Percentiles rank a stretch among this genome's conserved stretches.
These are phyloP conservation scores for Phoeniculus purpureus DNA, from an alignment of 2,797 vertebrate species.

Conservation along the genomic window DNA sequence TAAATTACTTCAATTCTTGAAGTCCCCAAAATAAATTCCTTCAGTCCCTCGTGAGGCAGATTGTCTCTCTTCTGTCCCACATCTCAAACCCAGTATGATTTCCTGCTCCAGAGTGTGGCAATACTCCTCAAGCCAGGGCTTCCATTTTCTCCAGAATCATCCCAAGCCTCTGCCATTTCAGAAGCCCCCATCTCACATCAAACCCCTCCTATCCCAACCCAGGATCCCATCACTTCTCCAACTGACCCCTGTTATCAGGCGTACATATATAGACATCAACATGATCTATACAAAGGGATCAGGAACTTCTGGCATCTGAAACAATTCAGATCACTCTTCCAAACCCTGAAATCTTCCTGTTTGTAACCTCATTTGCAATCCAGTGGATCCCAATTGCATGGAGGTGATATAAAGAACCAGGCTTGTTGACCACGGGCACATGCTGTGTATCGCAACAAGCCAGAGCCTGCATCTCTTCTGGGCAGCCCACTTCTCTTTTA, in stretches of 20 bases:
- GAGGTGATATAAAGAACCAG: background rate
- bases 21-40: background rate
- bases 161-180: background rate
- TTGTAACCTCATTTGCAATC: background rate
- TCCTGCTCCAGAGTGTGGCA: background rate
- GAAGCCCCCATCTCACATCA: background rate
- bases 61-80: background rate
- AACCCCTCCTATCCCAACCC: background rate
- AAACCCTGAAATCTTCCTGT: background rate
- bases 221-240: background rate
- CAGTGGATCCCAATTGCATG: background rate
- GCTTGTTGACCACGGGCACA: background rate
- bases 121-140: background rate
- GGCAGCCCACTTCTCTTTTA: background rate
- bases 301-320: background rate
- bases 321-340: background rate
- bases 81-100: background rate
- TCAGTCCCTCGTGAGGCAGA: background rate
- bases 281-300: background rate
- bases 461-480: background rate
- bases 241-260: background rate
- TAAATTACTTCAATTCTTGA: background rate
- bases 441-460: constrained; percentile 2
- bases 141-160: background rate
- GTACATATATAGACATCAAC: background rate